Evolutionary conservation across 2,888 invertebrate genomes (phyloP).

Genomic region (Dolichopus griseipennis): DNA sequence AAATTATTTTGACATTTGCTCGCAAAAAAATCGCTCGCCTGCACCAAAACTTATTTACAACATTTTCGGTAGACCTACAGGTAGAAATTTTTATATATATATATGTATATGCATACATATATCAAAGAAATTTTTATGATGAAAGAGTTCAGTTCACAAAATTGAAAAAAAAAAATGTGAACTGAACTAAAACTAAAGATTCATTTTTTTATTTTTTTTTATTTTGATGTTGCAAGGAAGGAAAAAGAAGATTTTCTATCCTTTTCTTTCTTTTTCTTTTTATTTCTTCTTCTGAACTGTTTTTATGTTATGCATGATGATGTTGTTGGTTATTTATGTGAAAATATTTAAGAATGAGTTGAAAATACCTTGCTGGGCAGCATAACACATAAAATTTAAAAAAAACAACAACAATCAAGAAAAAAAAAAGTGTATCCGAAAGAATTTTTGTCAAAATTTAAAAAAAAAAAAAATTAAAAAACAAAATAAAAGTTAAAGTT

Average conservation of each 20-base stretch:
- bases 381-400: background rate
- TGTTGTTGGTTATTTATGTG: background rate
- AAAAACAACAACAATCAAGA: background rate
- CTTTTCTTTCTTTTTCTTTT: background rate
- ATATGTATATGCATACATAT: no score
- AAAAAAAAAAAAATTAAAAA: background rate
- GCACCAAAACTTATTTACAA: no score
- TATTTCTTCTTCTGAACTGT: background rate
- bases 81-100: no score
- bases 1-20: no score
- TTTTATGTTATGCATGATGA: background rate
- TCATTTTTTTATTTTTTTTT: no score
- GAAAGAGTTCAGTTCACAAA: constrained; percentile 4
- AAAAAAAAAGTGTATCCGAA: background rate
- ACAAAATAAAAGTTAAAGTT: no score
- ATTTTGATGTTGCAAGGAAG: no score
- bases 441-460: background rate
- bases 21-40: no score
- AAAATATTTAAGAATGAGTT: constrained; percentile 6
- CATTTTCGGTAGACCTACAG: no score
- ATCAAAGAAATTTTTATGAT: background rate
- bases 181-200: no score
- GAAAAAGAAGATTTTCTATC: no score
- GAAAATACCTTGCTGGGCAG: constrained; percentile 2
- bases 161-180: background rate